Evolutionary conservation across 2,113 vertebrate genomes (phyloP).

Genomic region (Anguilla japonica): DNA sequence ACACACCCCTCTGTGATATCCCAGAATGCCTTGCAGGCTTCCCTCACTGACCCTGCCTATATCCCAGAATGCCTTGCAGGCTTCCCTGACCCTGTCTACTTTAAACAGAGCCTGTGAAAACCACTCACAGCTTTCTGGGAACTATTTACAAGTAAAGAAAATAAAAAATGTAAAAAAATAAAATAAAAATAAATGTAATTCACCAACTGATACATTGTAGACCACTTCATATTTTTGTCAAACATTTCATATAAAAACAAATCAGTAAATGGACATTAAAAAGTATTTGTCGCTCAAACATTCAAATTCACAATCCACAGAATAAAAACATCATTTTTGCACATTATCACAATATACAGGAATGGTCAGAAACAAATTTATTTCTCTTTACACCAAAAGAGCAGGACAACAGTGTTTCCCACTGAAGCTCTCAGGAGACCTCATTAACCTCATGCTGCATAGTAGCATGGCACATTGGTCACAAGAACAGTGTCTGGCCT

Average conservation of each 20-base stretch:
- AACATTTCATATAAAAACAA: neutral
- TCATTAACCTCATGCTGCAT: neutral
- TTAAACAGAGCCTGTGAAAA: neutral
- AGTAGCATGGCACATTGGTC: slow-evolving; percentile 3
- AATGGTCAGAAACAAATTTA: neutral
- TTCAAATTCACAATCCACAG: slow-evolving; percentile 3
- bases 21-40: neutral
- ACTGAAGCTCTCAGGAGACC: neutral
- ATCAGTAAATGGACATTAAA: neutral
- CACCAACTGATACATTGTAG: neutral
- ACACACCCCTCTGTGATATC: neutral
- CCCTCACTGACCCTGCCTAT: neutral
- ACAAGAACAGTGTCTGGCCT: slow-evolving; percentile 22
- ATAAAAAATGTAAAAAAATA: neutral
- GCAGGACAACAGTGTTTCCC: slow-evolving; percentile 16
- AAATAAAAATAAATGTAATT: neutral
- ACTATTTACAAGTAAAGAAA: neutral
- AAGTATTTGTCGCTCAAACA: neutral
- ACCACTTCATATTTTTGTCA: slow-evolving; percentile 6
- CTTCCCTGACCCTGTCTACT: neutral
- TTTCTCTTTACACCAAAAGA: neutral
- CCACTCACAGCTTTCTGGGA: neutral
- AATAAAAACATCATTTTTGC: neutral
- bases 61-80: neutral
- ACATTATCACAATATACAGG: slow-evolving; percentile 20